Evolutionary conservation across 1,140 invertebrate genomes (phyloP).

Genomic region (Drosophila aff.): DNA sequence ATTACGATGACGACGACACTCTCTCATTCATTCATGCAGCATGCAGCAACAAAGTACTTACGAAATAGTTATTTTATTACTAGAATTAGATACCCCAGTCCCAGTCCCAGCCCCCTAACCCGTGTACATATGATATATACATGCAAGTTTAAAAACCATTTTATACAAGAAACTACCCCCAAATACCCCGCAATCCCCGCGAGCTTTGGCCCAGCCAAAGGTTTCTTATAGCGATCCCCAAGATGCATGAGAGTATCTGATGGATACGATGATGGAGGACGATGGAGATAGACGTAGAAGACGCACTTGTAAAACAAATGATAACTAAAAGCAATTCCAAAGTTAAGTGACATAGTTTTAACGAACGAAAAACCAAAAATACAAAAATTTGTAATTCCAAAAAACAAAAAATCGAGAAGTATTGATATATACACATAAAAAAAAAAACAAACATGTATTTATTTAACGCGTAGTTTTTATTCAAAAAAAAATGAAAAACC

Average conservation of each 20-base stretch:
- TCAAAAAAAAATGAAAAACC: constrained; percentile 26
- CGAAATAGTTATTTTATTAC: constrained; percentile 81
- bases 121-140: constrained; percentile 60
- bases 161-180: constrained; percentile 64
- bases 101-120: constrained; percentile 4
- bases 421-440: constrained; percentile 77
- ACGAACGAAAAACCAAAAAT: constrained; percentile 40
- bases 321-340: constrained; percentile 83
- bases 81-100: constrained; percentile 49
- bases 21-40: constrained; percentile 47
- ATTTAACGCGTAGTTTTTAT: constrained; percentile 78
- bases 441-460: constrained; percentile 65
- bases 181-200: constrained; percentile 12
- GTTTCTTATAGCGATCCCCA: constrained; percentile 32
- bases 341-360: constrained; percentile 82
- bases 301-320: constrained; percentile 83
- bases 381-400: constrained; percentile 70
- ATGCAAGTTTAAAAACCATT: constrained; percentile 70
- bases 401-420: constrained; percentile 66
- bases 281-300: constrained; percentile 45
- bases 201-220: constrained; percentile 67
- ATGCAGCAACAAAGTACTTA: constrained; percentile 65
- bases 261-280: background rate
- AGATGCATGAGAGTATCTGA: constrained; percentile 15
- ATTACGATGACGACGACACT: constrained; percentile 47